Conservation (phyloP, 2,113 vertebrate genomes). For the Eidolon helvum region DNA sequence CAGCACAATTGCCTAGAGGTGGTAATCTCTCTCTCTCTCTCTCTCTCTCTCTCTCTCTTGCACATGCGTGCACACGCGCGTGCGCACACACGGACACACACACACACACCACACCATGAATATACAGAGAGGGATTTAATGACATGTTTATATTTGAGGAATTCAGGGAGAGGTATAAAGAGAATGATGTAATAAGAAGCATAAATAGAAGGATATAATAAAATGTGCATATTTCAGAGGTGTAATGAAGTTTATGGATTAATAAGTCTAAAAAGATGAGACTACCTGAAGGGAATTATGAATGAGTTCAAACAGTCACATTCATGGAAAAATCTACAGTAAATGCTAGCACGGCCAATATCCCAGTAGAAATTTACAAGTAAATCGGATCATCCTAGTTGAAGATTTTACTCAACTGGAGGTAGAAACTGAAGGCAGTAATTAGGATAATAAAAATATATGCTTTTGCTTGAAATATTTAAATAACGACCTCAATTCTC, state of each 20-base stretch:
- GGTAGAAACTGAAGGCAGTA: neutral
- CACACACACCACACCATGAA: neutral
- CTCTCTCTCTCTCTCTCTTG: too few relatives aligned
- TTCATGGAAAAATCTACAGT: neutral
- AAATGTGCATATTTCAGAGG: slow-evolving; percentile 20
- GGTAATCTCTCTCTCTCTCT: neutral
- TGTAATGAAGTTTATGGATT: neutral
- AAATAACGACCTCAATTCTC: neutral
- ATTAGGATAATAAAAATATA: neutral
- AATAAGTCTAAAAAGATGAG: neutral
- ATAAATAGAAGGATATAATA: neutral
- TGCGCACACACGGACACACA: neutral
- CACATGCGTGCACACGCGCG: neutral
- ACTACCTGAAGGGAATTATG: neutral
- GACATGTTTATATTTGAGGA: neutral
- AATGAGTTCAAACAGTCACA: neutral
- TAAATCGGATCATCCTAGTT: neutral
- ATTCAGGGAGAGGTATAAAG: neutral
- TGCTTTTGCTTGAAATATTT: neutral
- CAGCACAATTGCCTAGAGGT: neutral
- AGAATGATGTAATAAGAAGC: neutral
- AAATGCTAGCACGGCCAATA: neutral
- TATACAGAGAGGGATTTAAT: neutral
- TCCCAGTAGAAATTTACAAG: neutral
- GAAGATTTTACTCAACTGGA: neutral